Base-by-base conservation (phyloP, 2,797 vertebrate genomes). In the Chlorospingus semifuscus region DNA sequence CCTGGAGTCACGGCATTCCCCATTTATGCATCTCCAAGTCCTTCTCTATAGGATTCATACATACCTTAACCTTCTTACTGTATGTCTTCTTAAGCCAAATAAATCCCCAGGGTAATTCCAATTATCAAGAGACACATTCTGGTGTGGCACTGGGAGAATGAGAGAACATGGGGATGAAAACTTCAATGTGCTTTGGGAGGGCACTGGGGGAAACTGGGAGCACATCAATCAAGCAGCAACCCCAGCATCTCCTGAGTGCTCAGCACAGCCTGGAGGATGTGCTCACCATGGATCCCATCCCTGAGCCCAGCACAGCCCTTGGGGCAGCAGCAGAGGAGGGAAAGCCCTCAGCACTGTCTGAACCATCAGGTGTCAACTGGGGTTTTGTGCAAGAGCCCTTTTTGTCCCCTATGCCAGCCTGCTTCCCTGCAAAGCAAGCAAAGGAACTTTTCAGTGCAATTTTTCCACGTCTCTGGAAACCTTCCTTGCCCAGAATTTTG, bases 401-500 rank as follows among this genome's bases (percentile, higher is more conserved):
- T 74, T 41, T 74, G 61, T 83, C 65, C 68, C 81, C 41, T 65
- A 1, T 0, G 0, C 32, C 9, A 6, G 37, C 55, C 52, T 85
- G 83, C 71, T 91, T 94, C 76, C 80, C 71, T 36, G 37, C 64
- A 53, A 93, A 74, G 46, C 8, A 47, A 91, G 55, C 53, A 72
- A 78, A 89, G 56, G 32, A 64, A 82, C 50, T 79, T 78, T 88
- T 60, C 15, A 1, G 15, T 65, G n/a, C 71, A 87, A 59, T 72
- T 94, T 89, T 91, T 68, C 81, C 55, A 42, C 2, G 6, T 77
- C 52, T 94, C 57, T 86, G 86, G 76, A 89, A 95, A 90, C 16
- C 14, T 69, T 86, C 24, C 79, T 56, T 76, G 37, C 34, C 63
- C 56, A 24, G 36, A 80, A 55, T 94, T 91, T 69, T 56, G 59